Evolutionary conservation across 2,888 invertebrate species (phyloP), one percentile per base, ranked within the genome.

Genomic region (Tipula helvola): DNA sequence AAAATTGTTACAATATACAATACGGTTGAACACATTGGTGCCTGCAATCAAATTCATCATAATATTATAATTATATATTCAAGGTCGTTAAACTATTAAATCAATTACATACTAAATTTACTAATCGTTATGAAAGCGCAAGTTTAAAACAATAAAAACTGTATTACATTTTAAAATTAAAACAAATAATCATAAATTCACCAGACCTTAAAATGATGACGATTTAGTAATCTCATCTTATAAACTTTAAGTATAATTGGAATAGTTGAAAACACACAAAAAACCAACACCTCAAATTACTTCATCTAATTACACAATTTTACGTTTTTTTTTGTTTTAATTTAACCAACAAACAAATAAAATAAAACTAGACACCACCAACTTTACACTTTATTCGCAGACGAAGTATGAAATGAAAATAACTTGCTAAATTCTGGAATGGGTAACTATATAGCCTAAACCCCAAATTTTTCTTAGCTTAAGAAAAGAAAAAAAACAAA

Each of bases 391-490:
- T 71, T 18, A 28, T 2, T 71, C 28, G 71, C 28, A 71, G 71
- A n/a, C n/a, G n/a, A 71, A 18, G 71, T 71, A 28, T 13, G 28
- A 71, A 71, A 71, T 71, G 71, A 71, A 71, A 71, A 71, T 71
- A 71, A 71, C 71, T 71, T 71, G 71, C 10, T 71, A 71, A 71
- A 71, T 71, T 71, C 28, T 71, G 84, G 39, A 16, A 41, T 84
- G 41, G 84, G 36, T 84, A 36, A 39, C 84, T 84, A 84, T 84
- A 84, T 84, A 84, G 84, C 84, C 41, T 84, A 84, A 84, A 39
- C 84, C 84, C 84, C 84, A 84, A 84, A 71, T 71, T 18, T 71
- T 71, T 71, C 52, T 57, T 57, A 57, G 5, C 52, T 16, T 10
- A 18, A 71, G 71, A 71, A 71, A 71, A 71, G 12, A 28, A 28